These are phyloP conservation scores for Rhodophaea formosa DNA, from an alignment of 2,888 invertebrate species.

Conservation along the genomic window DNA sequence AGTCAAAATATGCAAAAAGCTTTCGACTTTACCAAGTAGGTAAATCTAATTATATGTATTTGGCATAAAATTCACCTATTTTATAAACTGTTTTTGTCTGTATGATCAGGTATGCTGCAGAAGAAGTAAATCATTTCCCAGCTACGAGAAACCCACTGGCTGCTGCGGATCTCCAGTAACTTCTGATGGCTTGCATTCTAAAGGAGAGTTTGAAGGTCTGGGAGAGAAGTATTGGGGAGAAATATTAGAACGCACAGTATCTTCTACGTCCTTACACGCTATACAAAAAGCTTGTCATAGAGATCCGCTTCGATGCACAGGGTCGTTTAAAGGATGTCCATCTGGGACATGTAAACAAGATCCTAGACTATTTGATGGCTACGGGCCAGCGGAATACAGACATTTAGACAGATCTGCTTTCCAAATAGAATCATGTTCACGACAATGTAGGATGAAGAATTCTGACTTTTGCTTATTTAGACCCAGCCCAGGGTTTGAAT, in stretches of 20 bases:
- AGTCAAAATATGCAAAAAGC: constrained; percentile 8
- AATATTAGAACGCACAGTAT: constrained; percentile 88
- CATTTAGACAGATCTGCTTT: constrained; percentile 72
- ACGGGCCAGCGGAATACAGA: constrained; percentile 66
- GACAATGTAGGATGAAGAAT: constrained; percentile 72
- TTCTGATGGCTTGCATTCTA: constrained; percentile 73
- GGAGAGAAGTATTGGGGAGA: constrained; percentile 89
- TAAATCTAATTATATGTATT: background rate
- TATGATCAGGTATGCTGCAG: constrained; percentile 66
- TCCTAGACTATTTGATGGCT: constrained; percentile 70
- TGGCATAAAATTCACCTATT: background rate
- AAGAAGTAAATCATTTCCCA: constrained; percentile 61
- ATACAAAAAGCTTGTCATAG: constrained; percentile 80
- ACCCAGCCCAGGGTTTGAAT: constrained; percentile 66
- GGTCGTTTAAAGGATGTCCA: constrained; percentile 73
- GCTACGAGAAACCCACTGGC: constrained; percentile 69
- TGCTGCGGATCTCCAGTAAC: constrained; percentile 74
- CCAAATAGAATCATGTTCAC: constrained; percentile 73
- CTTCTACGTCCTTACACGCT: constrained; percentile 87
- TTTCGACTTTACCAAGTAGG: background rate
- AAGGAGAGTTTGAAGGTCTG: constrained; percentile 84
- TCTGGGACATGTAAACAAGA: constrained; percentile 67
- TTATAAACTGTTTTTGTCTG: background rate
- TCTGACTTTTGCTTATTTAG: constrained; percentile 74
- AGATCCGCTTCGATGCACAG: constrained; percentile 65